These are phyloP conservation scores for Eulithis prunata DNA, from an alignment of 2,888 invertebrate species.

Conservation along the genomic window DNA sequence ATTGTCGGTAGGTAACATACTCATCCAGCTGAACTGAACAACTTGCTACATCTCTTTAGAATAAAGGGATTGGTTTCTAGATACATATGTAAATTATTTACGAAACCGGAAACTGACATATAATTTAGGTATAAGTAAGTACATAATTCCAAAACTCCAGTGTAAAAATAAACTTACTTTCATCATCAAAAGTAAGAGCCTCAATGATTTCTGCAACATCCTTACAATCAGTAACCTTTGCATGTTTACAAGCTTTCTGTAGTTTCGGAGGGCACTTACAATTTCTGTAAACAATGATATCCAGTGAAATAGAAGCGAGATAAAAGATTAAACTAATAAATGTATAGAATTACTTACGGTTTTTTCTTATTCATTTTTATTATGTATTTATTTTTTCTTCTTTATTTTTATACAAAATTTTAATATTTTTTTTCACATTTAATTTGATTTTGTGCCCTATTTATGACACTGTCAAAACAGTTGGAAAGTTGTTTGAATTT, in stretches of 20 bases:
- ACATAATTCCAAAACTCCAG: too few relatives aligned
- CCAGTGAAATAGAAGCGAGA: constrained; percentile 27
- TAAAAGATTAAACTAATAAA: not conserved
- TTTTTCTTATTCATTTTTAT: constrained; percentile 55
- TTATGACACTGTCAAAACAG: constrained; percentile 15
- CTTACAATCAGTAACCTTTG: constrained; percentile 56
- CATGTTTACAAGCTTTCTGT: constrained; percentile 51
- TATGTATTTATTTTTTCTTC: constrained; percentile 13
- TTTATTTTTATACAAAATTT: constrained; percentile 21
- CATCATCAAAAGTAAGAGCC: constrained; percentile 61
- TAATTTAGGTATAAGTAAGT: too few relatives aligned
- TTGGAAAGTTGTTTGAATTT: constrained; percentile 25
- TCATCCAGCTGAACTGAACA: too few relatives aligned
- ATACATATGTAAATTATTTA: too few relatives aligned
- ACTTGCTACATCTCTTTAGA: not conserved
- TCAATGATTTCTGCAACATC: constrained; percentile 68
- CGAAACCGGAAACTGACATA: not conserved
- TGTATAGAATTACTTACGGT: constrained; percentile 47
- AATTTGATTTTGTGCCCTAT: constrained; percentile 38
- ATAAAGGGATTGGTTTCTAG: not conserved
- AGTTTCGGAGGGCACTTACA: constrained; percentile 62
- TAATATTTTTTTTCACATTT: constrained; percentile 8
- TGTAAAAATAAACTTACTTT: constrained; percentile 48
- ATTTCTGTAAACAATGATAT: constrained; percentile 42
- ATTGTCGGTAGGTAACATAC: too few relatives aligned